phyloP scores from a whole-genome alignment of 2,797 vertebrate genomes.

The Limnodromus scolopaceus region DNA sequence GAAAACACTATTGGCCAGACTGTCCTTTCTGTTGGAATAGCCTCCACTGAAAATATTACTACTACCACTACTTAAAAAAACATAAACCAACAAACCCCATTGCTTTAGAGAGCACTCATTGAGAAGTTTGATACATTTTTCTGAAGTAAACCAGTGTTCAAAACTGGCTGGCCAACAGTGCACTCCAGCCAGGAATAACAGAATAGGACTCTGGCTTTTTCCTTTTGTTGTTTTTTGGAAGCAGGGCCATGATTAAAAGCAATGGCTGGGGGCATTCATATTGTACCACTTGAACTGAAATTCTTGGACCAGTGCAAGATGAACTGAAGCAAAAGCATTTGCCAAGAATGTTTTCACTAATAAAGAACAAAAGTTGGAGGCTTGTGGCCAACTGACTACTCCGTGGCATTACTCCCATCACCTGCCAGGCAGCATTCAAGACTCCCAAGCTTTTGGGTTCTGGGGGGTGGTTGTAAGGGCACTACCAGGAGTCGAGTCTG shows the following conservation, averaged over 20 bases:
- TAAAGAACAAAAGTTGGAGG: neutral
- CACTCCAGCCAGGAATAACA: neutral
- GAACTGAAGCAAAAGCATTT: neutral
- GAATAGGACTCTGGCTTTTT: neutral
- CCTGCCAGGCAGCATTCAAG: accelerated
- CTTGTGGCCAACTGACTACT: neutral
- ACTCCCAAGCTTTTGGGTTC: neutral
- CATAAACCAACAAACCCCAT: neutral
- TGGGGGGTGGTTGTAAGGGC: neutral
- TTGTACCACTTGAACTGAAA: neutral
- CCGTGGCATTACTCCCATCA: neutral
- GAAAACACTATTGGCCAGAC: neutral
- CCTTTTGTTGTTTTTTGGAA: neutral
- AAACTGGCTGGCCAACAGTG: neutral
- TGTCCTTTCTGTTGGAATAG: neutral
- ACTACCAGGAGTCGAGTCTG: neutral
- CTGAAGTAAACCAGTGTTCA: neutral
- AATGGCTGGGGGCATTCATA: neutral
- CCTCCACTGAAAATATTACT: neutral
- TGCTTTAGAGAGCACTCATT: neutral
- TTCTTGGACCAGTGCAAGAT: neutral
- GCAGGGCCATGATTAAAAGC: neutral
- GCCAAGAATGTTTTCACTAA: neutral
- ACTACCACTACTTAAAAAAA: neutral
- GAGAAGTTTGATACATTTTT: neutral